Percentiles rank a stretch among this genome's conserved stretches.
phyloP scores from a whole-genome alignment of 1,140 invertebrate species.

The Reticulitermes speratus region DNA sequence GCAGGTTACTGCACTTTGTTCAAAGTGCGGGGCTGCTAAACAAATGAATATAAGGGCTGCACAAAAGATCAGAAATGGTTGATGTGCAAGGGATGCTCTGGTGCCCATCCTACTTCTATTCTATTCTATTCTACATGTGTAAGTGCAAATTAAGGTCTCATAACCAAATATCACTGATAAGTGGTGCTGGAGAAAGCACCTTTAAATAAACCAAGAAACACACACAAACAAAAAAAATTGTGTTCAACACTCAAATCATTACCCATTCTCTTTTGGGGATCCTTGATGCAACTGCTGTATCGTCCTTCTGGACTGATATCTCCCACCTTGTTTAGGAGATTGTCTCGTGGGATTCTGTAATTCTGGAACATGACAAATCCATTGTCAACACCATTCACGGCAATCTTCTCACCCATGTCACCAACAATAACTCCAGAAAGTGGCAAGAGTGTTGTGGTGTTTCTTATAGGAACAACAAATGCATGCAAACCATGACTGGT shows the following conservation, averaged over 20 bases:
- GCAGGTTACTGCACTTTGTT: no score
- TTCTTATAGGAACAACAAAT: constrained; percentile 77
- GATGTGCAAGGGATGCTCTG: no score
- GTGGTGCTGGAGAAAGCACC: neutral
- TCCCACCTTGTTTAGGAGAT: constrained; percentile 62
- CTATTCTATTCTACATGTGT: no score
- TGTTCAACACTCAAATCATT: constrained; percentile 8
- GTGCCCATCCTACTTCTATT: no score
- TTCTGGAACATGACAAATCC: constrained; percentile 65
- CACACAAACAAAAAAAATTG: neutral
- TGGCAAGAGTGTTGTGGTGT: constrained; percentile 66
- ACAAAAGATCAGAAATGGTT: no score
- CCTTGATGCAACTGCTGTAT: constrained; percentile 70
- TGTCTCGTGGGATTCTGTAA: constrained; percentile 59
- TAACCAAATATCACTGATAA: no score
- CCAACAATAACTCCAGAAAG: constrained; percentile 74
- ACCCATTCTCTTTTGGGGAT: constrained; percentile 74
- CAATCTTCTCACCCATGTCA: constrained; percentile 81
- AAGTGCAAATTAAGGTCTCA: no score
- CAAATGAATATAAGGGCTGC: no score
- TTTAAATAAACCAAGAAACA: neutral
- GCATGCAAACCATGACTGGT: constrained; percentile 75
- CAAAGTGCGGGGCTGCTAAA: no score
- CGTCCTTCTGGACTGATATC: constrained; percentile 62
- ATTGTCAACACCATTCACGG: constrained; percentile 82